Evolutionary conservation across 37 sponge, comb jelly and placozoan genomes (phyloP).

Genomic region (Cliona cf. orientalis): DNA sequence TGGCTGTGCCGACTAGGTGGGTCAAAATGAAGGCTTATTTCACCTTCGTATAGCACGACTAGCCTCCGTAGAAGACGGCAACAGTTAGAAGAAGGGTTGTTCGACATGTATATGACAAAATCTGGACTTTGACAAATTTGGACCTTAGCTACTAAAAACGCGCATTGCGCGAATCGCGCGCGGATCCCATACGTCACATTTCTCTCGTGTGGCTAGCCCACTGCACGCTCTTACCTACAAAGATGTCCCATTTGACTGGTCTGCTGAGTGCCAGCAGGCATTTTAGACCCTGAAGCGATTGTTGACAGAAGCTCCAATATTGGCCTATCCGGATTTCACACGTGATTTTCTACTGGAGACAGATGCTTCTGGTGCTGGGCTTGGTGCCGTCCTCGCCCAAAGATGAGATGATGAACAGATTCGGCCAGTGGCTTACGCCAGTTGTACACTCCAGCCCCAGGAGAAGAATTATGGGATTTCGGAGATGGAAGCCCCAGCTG

Average conservation of each 20-base stretch:
- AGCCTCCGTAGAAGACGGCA: too few species aligned
- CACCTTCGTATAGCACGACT: too few species aligned
- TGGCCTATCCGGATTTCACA: slow-evolving; percentile 44
- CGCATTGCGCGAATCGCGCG: too few species aligned
- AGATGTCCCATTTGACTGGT: slow-evolving; percentile 49
- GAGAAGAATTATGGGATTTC: slow-evolving; percentile 67
- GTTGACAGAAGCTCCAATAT: slow-evolving; percentile 37
- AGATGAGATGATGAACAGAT: slow-evolving; percentile 17
- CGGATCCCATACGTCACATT: too few species aligned
- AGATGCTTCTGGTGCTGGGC: slow-evolving; percentile 57
- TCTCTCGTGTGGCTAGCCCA: too few species aligned
- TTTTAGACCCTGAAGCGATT: slow-evolving; percentile 46
- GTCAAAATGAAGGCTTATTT: too few species aligned
- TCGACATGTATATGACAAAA: too few species aligned
- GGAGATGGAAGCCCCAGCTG: slow-evolving; percentile 60
- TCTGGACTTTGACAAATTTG: too few species aligned
- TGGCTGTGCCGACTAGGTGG: too few species aligned
- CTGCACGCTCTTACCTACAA: slow-evolving; percentile 47
- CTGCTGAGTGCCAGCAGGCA: slow-evolving; percentile 37
- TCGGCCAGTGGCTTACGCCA: slow-evolving; percentile 56
- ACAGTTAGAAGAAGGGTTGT: too few species aligned
- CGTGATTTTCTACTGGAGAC: slow-evolving; percentile 50
- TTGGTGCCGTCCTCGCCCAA: slow-evolving; percentile 70
- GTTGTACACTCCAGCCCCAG: slow-evolving; percentile 55
- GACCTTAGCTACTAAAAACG: too few species aligned